Conservation (phyloP, 2,797 vertebrate species). For the Rhinichthys osculus region DNA sequence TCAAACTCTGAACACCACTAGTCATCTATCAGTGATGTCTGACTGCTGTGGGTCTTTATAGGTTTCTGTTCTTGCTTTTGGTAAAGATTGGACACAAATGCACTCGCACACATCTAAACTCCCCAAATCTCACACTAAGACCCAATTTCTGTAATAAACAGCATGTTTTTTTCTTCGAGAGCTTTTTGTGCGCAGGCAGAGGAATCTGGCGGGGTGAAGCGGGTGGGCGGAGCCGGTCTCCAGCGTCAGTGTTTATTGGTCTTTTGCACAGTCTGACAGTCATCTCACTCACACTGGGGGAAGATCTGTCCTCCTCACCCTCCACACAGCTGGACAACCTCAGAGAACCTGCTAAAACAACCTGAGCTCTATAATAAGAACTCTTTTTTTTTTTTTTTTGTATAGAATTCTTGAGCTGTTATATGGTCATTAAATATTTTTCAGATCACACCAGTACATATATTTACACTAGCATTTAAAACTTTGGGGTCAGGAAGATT, state of each 20-base stretch:
- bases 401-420: background rate
- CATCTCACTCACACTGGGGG: constrained; percentile 16
- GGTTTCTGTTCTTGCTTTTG: background rate
- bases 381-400: background rate
- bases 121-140: background rate
- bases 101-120: background rate
- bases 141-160: constrained; percentile 5
- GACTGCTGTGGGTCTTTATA: background rate
- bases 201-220: constrained; percentile 23
- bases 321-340: constrained; percentile 11
- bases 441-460: background rate
- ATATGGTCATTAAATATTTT: background rate
- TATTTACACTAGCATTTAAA: background rate
- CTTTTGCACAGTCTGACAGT: background rate
- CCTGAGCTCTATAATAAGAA: background rate
- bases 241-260: constrained; percentile 35
- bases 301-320: background rate
- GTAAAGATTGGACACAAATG: background rate
- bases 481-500: background rate
- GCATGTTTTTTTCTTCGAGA: constrained; percentile 15
- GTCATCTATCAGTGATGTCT: background rate
- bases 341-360: background rate
- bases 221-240: constrained; percentile 2
- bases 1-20: background rate
- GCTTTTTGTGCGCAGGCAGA: background rate